A percentile compares a stretch with the other conserved stretches of the same genome.
Evolutionary conservation across 1,140 invertebrate species (phyloP).

Genomic region (Aethina tumida): DNA sequence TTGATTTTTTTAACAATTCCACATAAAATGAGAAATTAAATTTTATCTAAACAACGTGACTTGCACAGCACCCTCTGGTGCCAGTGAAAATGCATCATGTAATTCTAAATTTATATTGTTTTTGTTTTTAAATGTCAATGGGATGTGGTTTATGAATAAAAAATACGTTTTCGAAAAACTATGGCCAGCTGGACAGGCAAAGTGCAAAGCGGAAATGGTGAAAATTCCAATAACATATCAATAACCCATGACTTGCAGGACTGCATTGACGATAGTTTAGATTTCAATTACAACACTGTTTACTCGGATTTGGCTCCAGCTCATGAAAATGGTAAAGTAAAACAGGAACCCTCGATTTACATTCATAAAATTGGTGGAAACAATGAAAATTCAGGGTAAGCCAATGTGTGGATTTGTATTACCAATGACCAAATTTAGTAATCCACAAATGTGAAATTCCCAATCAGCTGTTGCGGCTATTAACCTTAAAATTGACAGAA

Average conservation of each 20-base stretch:
- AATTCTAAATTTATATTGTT: conserved; percentile 9
- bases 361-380: conserved; percentile 13
- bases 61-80: conserved; percentile 10
- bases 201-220: conserved; percentile 15
- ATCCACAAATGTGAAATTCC: conserved; percentile 6
- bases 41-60: no score
- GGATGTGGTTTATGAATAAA: conserved; percentile 15
- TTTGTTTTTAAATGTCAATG: conserved; percentile 17
- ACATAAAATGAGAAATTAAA: no score
- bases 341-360: conserved; percentile 7
- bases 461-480: no score
- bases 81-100: conserved; percentile 1
- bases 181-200: conserved; percentile 17
- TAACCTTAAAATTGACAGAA: no score
- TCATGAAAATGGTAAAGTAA: conserved; percentile 11
- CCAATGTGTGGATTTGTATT: conserved; percentile 3
- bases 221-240: conserved; percentile 34
- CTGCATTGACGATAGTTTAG: conserved; percentile 45
- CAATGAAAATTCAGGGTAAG: conserved; percentile 21
- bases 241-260: conserved; percentile 45
- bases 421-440: conserved; percentile 17
- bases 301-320: conserved; percentile 25
- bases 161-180: conserved; percentile 8
- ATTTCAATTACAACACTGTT: conserved; percentile 42
- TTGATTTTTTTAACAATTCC: no score